These are phyloP conservation scores for Malurus elegans DNA, from an alignment of 2,113 vertebrate species.

Conservation along the genomic window DNA sequence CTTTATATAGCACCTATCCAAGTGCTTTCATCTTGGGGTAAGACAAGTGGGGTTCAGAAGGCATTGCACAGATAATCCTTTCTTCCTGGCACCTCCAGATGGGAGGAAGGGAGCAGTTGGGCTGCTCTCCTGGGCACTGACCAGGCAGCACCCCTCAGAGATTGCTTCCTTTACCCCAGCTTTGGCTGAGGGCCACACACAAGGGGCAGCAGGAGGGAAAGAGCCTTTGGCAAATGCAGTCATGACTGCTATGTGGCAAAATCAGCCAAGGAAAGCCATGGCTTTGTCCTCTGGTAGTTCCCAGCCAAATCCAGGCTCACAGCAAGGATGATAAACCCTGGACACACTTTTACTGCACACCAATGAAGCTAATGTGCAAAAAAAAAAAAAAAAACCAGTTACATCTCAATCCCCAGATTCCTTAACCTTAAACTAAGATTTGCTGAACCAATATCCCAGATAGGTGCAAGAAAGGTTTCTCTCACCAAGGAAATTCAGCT, in stretches of 20 bases:
- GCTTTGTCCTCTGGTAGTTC: background rate
- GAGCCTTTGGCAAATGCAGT: background rate
- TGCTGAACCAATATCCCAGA: background rate
- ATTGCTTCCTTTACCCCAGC: rapidly evolving
- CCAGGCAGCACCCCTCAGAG: background rate
- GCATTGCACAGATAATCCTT: background rate
- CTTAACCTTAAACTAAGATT: background rate
- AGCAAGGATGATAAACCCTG: background rate
- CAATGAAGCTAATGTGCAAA: background rate
- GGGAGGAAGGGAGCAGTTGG: background rate
- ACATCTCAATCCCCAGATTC: background rate
- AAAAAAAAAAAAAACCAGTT: background rate
- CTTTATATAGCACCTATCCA: background rate
- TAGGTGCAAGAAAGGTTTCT: background rate
- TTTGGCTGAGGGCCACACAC: background rate
- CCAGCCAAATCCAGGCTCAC: background rate
- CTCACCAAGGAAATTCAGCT: background rate
- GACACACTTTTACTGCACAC: background rate
- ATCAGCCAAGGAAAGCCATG: background rate
- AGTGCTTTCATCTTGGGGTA: background rate
- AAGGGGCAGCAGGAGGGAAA: background rate
- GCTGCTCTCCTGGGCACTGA: background rate
- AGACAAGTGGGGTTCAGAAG: background rate
- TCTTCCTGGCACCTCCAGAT: background rate
- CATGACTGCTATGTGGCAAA: background rate